These are phyloP conservation scores for Speoplatyrhinus poulsoni DNA, from an alignment of 2,113 vertebrate genomes.

Conservation along the genomic window DNA sequence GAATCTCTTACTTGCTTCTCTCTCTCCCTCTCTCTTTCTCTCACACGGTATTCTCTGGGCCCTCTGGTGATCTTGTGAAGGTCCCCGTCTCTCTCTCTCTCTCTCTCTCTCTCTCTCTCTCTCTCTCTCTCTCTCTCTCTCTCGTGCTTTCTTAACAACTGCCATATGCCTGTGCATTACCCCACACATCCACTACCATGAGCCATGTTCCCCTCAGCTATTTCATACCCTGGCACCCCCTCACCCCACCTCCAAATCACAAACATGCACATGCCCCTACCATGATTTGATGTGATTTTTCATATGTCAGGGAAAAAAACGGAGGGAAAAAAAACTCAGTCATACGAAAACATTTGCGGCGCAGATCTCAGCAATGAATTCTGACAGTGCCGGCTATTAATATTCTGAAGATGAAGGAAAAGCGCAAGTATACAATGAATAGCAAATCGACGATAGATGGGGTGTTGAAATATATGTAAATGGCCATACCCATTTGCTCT, in stretches of 20 bases:
- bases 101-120: slow-evolving; percentile 56
- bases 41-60: slow-evolving; percentile 49
- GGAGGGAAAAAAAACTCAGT: slow-evolving; percentile 43
- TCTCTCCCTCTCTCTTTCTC: slow-evolving; percentile 6
- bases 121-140: slow-evolving; percentile 58
- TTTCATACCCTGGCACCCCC: slow-evolving; percentile 24
- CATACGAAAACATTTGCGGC: slow-evolving; percentile 48
- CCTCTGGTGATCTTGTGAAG: slow-evolving; percentile 63
- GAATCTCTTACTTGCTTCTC: not conserved
- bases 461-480: slow-evolving; percentile 32
- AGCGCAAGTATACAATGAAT: slow-evolving; percentile 41
- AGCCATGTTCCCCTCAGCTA: slow-evolving; percentile 41
- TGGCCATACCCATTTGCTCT: slow-evolving; percentile 38
- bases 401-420: slow-evolving; percentile 58
- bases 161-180: slow-evolving; percentile 67
- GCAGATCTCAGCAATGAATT: slow-evolving; percentile 60
- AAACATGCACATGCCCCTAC: slow-evolving; percentile 8
- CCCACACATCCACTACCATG: slow-evolving; percentile 23
- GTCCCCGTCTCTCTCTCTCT: slow-evolving; percentile 61
- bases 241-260: slow-evolving; percentile 20
- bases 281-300: slow-evolving; percentile 49
- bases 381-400: slow-evolving; percentile 65
- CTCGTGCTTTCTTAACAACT: slow-evolving; percentile 62
- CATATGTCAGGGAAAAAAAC: slow-evolving; percentile 42
- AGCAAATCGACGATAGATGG: slow-evolving; percentile 28